These are phyloP conservation scores for Campylomormyrus tamandua DNA, from an alignment of 2,113 vertebrate species.

Conservation along the genomic window DNA sequence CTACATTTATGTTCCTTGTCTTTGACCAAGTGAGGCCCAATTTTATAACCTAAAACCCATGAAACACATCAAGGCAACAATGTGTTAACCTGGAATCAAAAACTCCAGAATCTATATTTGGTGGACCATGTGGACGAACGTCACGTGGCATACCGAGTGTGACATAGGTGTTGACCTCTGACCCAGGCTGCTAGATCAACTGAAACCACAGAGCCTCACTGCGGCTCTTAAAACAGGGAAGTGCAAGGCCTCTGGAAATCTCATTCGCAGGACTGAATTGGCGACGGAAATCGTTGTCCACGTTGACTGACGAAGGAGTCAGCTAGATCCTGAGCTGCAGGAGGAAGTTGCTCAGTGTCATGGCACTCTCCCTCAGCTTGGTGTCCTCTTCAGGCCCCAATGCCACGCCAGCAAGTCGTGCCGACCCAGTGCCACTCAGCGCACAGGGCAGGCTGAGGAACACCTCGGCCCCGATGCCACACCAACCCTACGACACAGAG, in stretches of 20 bases:
- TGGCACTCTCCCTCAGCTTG: slow-evolving; percentile 68
- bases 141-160: neutral
- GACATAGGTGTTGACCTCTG: neutral
- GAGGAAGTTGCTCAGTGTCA: slow-evolving; percentile 69
- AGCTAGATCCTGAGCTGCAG: slow-evolving; percentile 69
- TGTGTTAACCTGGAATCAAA: neutral
- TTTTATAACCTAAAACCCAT: neutral
- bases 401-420: slow-evolving; percentile 57
- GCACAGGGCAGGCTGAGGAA: slow-evolving; percentile 87
- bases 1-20: neutral
- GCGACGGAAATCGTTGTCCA: neutral
- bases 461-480: slow-evolving; percentile 73
- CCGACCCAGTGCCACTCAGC: slow-evolving; percentile 70
- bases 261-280: neutral
- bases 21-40: neutral
- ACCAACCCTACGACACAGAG: slow-evolving; percentile 65
- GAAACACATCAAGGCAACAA: neutral
- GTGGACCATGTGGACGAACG: neutral
- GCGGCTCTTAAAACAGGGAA: neutral
- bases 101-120: neutral
- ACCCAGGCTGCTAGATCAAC: neutral
- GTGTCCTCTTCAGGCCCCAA: slow-evolving; percentile 58
- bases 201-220: neutral
- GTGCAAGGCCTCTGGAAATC: neutral
- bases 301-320: neutral